Conservation (phyloP, 2,113 vertebrate species). For the Centrocercus urophasianus region DNA sequence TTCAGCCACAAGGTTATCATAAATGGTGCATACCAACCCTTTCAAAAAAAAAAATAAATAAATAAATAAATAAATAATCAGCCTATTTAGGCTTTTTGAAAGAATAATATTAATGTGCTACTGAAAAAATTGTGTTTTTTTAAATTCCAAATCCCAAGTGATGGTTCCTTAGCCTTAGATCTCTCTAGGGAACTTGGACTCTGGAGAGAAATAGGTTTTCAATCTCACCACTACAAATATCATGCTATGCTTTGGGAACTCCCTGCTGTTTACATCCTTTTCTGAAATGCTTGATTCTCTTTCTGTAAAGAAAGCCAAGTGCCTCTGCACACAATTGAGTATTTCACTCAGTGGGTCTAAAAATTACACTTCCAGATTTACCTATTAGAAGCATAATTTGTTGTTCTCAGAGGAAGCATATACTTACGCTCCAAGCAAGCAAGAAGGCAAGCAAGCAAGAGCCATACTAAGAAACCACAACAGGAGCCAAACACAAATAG, state of each 20-base stretch:
- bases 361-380: not conserved
- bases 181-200: not conserved
- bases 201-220: not conserved
- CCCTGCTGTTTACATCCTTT: not conserved
- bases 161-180: not conserved
- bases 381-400: not conserved
- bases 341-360: not conserved
- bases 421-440: not conserved
- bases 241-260: not conserved
- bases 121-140: not conserved
- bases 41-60: not conserved
- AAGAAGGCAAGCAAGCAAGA: not conserved
- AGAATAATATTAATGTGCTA: not conserved
- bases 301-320: not conserved
- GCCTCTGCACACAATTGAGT: not conserved
- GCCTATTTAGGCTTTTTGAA: not conserved
- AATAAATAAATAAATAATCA: not conserved
- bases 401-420: not conserved
- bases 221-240: not conserved
- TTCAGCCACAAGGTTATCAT: not conserved
- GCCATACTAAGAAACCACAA: not conserved
- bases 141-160: not conserved
- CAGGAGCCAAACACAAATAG: not conserved
- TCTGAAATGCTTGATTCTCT: not conserved
- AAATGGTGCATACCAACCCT: rapidly evolving